Conservation (phyloP, 2,888 invertebrate genomes). For the Malthinus flaveolus region DNA sequence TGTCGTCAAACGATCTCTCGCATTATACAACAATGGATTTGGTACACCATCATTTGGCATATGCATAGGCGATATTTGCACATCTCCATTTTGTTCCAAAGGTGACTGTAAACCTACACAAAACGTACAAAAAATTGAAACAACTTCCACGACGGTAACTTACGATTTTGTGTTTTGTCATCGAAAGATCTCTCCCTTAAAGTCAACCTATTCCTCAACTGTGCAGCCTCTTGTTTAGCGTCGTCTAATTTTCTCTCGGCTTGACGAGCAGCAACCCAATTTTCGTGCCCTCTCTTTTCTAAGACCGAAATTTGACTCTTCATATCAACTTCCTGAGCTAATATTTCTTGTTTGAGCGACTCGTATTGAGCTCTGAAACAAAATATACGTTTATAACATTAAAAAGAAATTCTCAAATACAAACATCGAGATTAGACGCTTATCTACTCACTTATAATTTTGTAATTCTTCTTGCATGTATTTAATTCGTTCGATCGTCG, state of each 20-base stretch:
- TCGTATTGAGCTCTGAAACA: slow-evolving; percentile 59
- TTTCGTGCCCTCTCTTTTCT: slow-evolving; percentile 83
- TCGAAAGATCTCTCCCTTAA: slow-evolving; percentile 59
- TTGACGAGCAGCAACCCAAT: slow-evolving; percentile 82
- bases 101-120: slow-evolving; percentile 61
- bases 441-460: slow-evolving; percentile 69
- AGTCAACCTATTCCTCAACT: slow-evolving; percentile 65
- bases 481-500: slow-evolving; percentile 78
- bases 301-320: slow-evolving; percentile 74
- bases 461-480: slow-evolving; percentile 79
- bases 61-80: slow-evolving; percentile 55
- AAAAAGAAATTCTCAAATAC: not conserved
- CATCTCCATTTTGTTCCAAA: slow-evolving; percentile 57
- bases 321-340: slow-evolving; percentile 78
- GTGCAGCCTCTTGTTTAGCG: slow-evolving; percentile 70
- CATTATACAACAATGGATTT: slow-evolving; percentile 53
- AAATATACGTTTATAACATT: not conserved
- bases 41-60: slow-evolving; percentile 53
- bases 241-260: slow-evolving; percentile 83
- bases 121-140: slow-evolving; percentile 1
- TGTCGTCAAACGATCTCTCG: slow-evolving; percentile 50
- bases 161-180: slow-evolving; percentile 58
- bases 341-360: slow-evolving; percentile 76
- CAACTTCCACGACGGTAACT: slow-evolving; percentile 36
- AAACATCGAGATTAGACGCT: not conserved